Base-by-base conservation (phyloP, 2,888 invertebrate genomes). In the Spodoptera picta region DNA sequence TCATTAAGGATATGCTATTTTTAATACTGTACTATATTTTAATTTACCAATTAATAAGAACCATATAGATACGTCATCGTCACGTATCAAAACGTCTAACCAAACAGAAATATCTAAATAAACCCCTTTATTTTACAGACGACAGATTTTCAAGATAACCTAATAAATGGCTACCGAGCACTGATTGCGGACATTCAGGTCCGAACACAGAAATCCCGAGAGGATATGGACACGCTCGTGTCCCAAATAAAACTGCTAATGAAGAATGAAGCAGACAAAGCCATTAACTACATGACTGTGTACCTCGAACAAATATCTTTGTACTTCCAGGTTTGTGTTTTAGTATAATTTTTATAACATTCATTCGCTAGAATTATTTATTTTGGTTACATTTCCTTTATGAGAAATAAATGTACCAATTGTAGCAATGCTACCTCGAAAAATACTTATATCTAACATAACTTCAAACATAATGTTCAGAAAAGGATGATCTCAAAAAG, bases 231-330 rank as follows among this genome's bases (percentile, higher is more conserved):
- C 83, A 94, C 94, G 2, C 81, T 94, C 11, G 92, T 94, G 48
- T 94, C 94, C 4, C 94, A 94, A 80, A 93, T 94, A 62, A 94
- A 94, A 69, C 83, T 94, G 0, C 88, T 94, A 27, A 94, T 94
- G 94, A 94, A 94, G 69, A 94, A 94, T 56, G 94, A 94, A 75
- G 94, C 94, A 1, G 94, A 94, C 59, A 94, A 94, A 71, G 93
- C 94, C 1, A 94, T 94, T 27, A 94, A 94, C 77, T 94, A 94
- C 69, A 94, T 94, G 94, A 94, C 94, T 2, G 92, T 94, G 4
- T 94, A 94, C 70, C 86, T 94, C 54, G 94, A 94, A 80, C 94
- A 94, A 74, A 94, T 94, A 72, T 94, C 94, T 0, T 77, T 94
- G 59, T 94, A 94, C 71, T 94, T 94, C 77, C 94, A 94, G 88